Conservation (phyloP, 2,113 vertebrate genomes). For the Sinocyclocheilus maitianheensis region DNA sequence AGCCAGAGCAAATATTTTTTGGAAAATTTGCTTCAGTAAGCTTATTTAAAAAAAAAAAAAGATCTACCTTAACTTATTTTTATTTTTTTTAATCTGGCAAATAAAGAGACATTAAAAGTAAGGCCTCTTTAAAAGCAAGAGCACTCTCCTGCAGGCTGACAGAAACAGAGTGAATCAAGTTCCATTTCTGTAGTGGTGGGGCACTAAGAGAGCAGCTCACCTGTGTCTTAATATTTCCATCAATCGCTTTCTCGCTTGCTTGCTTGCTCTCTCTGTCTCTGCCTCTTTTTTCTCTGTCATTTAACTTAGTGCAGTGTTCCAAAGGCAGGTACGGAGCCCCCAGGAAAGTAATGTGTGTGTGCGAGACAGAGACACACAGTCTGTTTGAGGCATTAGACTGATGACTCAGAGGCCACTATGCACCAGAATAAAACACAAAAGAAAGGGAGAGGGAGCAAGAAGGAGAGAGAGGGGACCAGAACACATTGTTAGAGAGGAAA, state of each 20-base stretch:
- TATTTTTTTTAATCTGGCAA: neutral
- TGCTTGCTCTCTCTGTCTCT: neutral
- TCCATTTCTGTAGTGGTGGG: slow-evolving; percentile 17
- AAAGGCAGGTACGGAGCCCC: slow-evolving; percentile 34
- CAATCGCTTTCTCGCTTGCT: neutral
- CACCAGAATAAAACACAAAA: slow-evolving; percentile 20
- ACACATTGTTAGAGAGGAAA: slow-evolving; percentile 43
- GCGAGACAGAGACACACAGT: slow-evolving; percentile 6
- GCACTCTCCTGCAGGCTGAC: slow-evolving; percentile 6
- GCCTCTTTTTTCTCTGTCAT: slow-evolving; percentile 16
- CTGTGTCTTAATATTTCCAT: slow-evolving; percentile 38
- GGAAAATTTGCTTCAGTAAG: neutral
- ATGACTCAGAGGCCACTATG: slow-evolving; percentile 34
- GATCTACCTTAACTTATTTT: neutral
- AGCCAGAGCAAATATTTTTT: neutral
- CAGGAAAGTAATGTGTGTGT: slow-evolving; percentile 29
- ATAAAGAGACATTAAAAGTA: slow-evolving; percentile 11
- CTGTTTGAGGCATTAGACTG: slow-evolving; percentile 30
- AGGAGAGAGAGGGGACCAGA: slow-evolving; percentile 5
- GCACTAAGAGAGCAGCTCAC: slow-evolving; percentile 31
- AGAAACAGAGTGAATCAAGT: slow-evolving; percentile 8
- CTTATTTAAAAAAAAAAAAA: neutral
- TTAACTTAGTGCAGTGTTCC: slow-evolving; percentile 39
- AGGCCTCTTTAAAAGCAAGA: slow-evolving; percentile 2
- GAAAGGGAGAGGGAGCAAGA: slow-evolving; percentile 13